phyloP scores from a whole-genome alignment of 2,113 vertebrate species.

The Melospiza georgiana region DNA sequence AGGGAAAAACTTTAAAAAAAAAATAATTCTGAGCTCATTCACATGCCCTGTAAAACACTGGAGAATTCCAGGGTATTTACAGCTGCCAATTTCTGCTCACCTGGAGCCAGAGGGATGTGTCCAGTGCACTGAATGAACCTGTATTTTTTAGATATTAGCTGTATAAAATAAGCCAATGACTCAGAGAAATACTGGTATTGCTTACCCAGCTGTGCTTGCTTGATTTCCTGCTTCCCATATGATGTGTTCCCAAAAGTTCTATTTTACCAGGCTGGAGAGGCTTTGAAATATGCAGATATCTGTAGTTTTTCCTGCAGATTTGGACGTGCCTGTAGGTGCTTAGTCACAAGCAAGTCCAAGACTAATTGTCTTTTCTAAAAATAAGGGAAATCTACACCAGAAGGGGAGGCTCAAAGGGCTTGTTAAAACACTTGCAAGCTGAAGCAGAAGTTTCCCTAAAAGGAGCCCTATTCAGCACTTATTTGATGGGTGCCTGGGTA shows the following conservation, averaged over 20 bases:
- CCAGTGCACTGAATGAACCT: neutral
- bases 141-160: neutral
- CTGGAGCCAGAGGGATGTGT: neutral
- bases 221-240: neutral
- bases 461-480: neutral
- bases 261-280: neutral
- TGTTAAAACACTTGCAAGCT: neutral
- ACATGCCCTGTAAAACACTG: neutral
- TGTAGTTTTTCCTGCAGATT: neutral
- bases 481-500: neutral
- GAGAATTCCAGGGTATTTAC: neutral
- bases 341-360: neutral
- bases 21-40: neutral
- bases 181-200: neutral
- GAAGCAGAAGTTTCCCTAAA: neutral
- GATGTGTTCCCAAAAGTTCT: neutral
- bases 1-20: neutral
- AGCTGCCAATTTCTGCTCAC: neutral
- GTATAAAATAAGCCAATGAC: neutral
- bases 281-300: neutral
- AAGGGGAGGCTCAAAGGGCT: neutral
- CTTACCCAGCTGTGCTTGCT: neutral
- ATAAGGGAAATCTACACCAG: neutral
- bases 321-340: neutral
- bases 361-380: neutral